Conservation (phyloP, 1,140 invertebrate genomes). For the Drosophila navojoa region DNA sequence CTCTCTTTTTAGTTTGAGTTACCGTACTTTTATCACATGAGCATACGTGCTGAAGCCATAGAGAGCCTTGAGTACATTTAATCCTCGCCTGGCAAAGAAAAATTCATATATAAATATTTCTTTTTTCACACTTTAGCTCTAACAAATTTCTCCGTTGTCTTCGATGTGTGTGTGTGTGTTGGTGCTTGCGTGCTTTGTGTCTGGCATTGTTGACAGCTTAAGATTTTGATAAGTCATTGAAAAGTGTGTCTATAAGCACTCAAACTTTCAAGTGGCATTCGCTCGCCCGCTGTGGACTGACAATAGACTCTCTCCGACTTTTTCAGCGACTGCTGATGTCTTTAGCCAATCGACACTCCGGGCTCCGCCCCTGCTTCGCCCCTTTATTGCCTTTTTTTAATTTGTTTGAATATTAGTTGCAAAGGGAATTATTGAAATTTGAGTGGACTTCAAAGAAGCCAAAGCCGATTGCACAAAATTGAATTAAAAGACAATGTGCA, state of each 20-base stretch:
- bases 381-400: slow-evolving; percentile 37
- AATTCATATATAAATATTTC: too few relatives aligned
- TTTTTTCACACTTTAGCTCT: too few relatives aligned
- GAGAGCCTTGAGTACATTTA: too few relatives aligned
- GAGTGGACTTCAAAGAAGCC: slow-evolving; percentile 73
- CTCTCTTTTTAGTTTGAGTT: too few relatives aligned
- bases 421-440: slow-evolving; percentile 77
- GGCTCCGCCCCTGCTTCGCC: not conserved
- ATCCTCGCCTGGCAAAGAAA: too few relatives aligned
- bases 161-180: too few relatives aligned
- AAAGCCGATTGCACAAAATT: slow-evolving; percentile 63
- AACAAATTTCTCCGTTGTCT: too few relatives aligned
- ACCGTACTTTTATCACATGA: too few relatives aligned
- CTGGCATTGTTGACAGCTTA: slow-evolving; percentile 69
- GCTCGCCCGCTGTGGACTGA: slow-evolving; percentile 38
- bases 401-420: slow-evolving; percentile 68
- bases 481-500: slow-evolving; percentile 75
- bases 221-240: slow-evolving; percentile 79
- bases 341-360: slow-evolving; percentile 11
- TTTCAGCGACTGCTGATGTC: slow-evolving; percentile 63
- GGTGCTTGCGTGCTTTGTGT: not conserved
- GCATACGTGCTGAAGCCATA: too few relatives aligned
- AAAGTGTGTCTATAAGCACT: slow-evolving; percentile 78
- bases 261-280: slow-evolving; percentile 61
- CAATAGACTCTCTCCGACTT: slow-evolving; percentile 56